Evolutionary conservation across 2,888 invertebrate genomes (phyloP), one percentile per base, ranked within the genome.

Genomic region (Drosophila algonquin): DNA sequence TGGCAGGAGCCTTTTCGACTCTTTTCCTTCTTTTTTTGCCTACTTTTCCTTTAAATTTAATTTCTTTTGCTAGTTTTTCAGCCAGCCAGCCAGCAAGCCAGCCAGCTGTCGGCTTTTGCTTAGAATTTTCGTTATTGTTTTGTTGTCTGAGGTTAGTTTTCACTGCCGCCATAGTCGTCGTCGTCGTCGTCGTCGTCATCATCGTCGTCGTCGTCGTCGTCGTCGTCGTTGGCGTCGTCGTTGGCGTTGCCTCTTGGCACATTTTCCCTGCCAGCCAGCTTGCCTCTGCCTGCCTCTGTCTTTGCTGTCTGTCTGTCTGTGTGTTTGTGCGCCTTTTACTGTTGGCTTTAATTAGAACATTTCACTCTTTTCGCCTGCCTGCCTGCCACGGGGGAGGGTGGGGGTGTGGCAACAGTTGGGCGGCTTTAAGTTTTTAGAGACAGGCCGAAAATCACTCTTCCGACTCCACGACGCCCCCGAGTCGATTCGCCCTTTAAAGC

Each of bases 131-230:
- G 81, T 77, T 81, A 85, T 86, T 85, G 83, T 85, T 67, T 85
- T 85, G 86, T 87, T 88, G 88, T 85, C 86, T 86, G 81, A 87
- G 85, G 88, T 87, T 86, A 86, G 88, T 86, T 85, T 85, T 85
- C 85, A 84, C 79, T 82, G 84, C 77, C 85, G 87, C 71, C 79
- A 74, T 54, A 48, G 54, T 40, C 53, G 71, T 9, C 60, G 53
- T 9, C 67, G 48, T 4, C 52, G 51, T 32, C 70, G 55, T 2
- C 61, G 59, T 40, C 73, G 40, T 18, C 18, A 1, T 3, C 63
- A 30, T 55, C 61, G 32, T 44, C 59, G 55, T 27, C 56, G 35
- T 24, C 61, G 14, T 46, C 52, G 16, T 18, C 70, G 40, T 24
- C 52, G 45, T 21, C 47, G 21, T 24, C 56, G 6, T 57, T 12